Evolutionary conservation across 2,888 invertebrate species (phyloP), one percentile per base, ranked within the genome.

Genomic region (Diarsia dahlii): DNA sequence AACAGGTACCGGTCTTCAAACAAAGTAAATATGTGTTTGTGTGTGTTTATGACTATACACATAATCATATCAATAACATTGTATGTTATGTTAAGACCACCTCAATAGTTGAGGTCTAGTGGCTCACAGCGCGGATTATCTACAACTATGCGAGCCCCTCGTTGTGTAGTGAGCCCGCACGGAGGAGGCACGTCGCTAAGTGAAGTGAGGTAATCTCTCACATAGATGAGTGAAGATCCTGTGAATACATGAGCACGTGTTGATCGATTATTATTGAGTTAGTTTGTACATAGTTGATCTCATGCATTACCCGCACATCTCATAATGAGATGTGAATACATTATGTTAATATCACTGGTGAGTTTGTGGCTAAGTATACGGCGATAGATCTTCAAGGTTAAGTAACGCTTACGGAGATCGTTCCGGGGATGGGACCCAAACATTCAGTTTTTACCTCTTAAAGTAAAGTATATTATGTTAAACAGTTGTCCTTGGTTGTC

Each of bases 141-240:
- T 28, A 18, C 23, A 45, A 45, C 45, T 23, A 20, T 20, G 23
- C 60, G 39, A 23, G 39, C 4, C 54, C n/a, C n/a, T 54, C 20
- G 52, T 9, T 52, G 52, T 52, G 52, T 20, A 9, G n/a, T n/a
- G 67, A 52, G 28, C 52, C n/a, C 15, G 52, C 67, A 15, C 15
- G 15, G 50, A 67, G 15, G 50, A 67, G 52, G 52, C 52, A 23
- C 68, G 58, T 18, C 56, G 12, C 39, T 18, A 23, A 68, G 18
- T 68, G 68, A 23, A 68, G 18, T 68, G 68, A 68, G 68, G 23
- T 45, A 58, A 60, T 23, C 45, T 68, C 56, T 18, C 54, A 39
- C 56, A 18, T 58, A 58, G 23, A 39, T 39, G 56, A 18, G 6
- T 13, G 66, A 6, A 56, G 23, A 23, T n/a, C 18, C 23, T 45